Percentiles rank a stretch among this genome's conserved stretches.
Conservation (phyloP, 1,140 invertebrate genomes). For the Ylistrum balloti region DNA sequence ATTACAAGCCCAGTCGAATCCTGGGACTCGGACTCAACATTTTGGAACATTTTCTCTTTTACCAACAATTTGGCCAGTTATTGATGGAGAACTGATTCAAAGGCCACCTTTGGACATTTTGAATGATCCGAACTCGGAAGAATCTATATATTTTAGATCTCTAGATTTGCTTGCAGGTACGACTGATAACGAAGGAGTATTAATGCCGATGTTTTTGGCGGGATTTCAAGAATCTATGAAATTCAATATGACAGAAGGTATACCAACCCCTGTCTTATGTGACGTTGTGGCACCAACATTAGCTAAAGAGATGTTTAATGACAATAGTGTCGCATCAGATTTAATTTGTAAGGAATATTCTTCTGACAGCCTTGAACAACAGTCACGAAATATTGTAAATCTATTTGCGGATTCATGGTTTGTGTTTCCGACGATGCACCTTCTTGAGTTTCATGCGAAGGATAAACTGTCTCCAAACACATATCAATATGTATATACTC, state of each 20-base stretch:
- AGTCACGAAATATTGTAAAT: constrained; percentile 55
- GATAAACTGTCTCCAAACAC: not conserved
- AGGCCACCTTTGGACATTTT: constrained; percentile 36
- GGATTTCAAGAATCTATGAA: constrained; percentile 43
- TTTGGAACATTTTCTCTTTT: constrained; percentile 13
- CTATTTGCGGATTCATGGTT: constrained; percentile 62
- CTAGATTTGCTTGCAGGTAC: constrained; percentile 62
- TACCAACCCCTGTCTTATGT: constrained; percentile 57
- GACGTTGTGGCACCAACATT: constrained; percentile 51
- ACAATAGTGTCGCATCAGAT: not conserved
- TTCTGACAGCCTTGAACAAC: constrained; percentile 41
- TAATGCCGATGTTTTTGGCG: constrained; percentile 46
- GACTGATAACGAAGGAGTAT: constrained; percentile 55
- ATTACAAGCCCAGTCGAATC: constrained; percentile 31
- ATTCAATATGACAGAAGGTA: constrained; percentile 50
- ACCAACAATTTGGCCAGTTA: constrained; percentile 42
- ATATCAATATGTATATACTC: constrained; percentile 63
- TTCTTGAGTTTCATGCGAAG: constrained; percentile 50
- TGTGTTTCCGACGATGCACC: constrained; percentile 47
- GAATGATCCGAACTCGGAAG: not conserved
- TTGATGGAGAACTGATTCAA: constrained; percentile 60
- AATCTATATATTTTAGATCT: constrained; percentile 50
- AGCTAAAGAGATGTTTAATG: constrained; percentile 52
- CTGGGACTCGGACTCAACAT: not conserved
- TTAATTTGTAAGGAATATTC: constrained; percentile 59